Evolutionary conservation across 2,888 invertebrate species (phyloP).

Genomic region (Xanthia togata): DNA sequence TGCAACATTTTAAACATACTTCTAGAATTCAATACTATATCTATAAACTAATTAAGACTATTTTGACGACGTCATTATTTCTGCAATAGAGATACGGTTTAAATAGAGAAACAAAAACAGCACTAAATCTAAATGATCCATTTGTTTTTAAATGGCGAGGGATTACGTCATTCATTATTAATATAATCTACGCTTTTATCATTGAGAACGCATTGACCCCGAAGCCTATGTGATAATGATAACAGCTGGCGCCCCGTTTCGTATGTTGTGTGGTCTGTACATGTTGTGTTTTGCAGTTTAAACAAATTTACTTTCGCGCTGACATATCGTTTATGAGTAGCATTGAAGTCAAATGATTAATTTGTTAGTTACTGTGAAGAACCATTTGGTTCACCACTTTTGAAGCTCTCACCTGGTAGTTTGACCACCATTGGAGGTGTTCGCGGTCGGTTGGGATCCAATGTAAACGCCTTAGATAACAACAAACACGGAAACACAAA

Average conservation of each 20-base stretch:
- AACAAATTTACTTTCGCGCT: conserved; percentile 66
- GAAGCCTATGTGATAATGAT: conserved; percentile 72
- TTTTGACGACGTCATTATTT: conserved; percentile 9
- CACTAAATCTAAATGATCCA: conserved; percentile 9
- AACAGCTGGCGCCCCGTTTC: conserved; percentile 78
- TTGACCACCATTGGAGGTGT: conserved; percentile 90
- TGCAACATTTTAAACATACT: neutral
- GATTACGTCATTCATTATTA: conserved; percentile 69
- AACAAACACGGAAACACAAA: conserved; percentile 88
- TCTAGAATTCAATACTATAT: neutral
- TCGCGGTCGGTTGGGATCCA: conserved; percentile 88
- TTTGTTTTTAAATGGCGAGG: conserved; percentile 53
- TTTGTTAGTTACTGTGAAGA: conserved; percentile 23
- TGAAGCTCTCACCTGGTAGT: conserved; percentile 85
- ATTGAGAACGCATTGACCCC: conserved; percentile 75
- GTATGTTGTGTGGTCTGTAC: conserved; percentile 66
- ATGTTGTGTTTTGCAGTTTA: conserved; percentile 71
- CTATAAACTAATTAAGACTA: neutral
- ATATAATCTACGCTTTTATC: conserved; percentile 69
- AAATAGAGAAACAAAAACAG: neutral
- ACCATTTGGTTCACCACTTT: conserved; percentile 20
- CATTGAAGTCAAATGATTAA: conserved; percentile 25
- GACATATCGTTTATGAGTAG: conserved; percentile 52
- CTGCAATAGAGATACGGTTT: neutral
- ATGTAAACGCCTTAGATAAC: conserved; percentile 86